Evolutionary conservation across 2,113 vertebrate genomes (phyloP).

Genomic region (Uria aalge): DNA sequence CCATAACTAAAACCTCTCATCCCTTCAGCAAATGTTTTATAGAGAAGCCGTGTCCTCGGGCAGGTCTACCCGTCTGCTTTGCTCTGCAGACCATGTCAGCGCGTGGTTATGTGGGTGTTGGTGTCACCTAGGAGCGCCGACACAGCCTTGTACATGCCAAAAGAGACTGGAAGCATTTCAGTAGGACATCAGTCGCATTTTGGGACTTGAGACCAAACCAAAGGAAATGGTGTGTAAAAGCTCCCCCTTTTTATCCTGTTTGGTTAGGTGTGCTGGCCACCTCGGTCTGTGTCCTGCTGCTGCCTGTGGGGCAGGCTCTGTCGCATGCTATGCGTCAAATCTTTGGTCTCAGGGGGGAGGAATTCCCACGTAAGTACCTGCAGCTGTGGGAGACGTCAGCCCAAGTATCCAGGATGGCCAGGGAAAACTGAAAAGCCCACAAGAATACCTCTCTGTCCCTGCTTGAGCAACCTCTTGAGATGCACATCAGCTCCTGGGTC

Average conservation of each 20-base stretch:
- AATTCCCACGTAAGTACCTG: background rate
- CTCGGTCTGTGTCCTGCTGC: background rate
- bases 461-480: background rate
- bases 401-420: background rate
- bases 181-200: accelerated
- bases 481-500: background rate
- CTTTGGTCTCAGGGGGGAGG: background rate
- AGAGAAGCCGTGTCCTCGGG: background rate
- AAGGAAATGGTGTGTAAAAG: background rate
- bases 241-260: accelerated
- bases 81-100: accelerated
- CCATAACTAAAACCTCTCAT: background rate
- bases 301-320: background rate
- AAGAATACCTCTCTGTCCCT: accelerated
- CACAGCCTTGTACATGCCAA: background rate
- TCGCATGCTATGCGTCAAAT: accelerated
- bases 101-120: accelerated
- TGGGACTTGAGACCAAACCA: background rate
- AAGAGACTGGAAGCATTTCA: background rate
- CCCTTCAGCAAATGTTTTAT: background rate
- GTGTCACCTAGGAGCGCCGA: accelerated
- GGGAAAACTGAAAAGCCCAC: background rate
- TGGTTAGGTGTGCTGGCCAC: accelerated
- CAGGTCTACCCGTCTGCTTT: background rate
- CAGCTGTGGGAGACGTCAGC: background rate